These are phyloP conservation scores for Podocnemis expansa DNA, from an alignment of 2,113 vertebrate genomes.

Conservation along the genomic window DNA sequence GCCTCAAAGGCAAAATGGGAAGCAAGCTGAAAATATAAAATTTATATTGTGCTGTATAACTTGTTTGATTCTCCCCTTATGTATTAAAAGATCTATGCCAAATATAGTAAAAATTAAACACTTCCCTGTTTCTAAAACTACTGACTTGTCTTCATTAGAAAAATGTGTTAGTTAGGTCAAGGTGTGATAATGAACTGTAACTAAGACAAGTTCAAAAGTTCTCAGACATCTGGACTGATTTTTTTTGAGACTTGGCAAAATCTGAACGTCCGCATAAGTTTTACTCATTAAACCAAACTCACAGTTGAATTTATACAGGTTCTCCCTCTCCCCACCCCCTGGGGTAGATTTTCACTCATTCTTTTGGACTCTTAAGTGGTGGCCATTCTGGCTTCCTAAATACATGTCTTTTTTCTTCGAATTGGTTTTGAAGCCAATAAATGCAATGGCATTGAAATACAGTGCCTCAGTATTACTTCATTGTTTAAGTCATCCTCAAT, in stretches of 20 bases:
- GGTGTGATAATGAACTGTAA: constrained; percentile 38
- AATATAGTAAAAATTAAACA: constrained; percentile 50
- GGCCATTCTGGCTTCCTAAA: not conserved
- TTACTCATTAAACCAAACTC: not conserved
- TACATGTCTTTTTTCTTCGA: constrained; percentile 4
- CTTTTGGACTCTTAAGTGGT: not conserved
- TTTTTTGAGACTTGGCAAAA: not conserved
- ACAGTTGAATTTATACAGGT: not conserved
- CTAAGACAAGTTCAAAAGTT: constrained; percentile 15
- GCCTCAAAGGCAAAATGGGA: constrained; percentile 60
- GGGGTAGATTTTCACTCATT: not conserved
- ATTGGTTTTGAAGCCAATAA: not conserved
- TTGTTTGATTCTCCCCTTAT: constrained; percentile 57
- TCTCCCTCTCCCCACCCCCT: no score
- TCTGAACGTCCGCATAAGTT: not conserved
- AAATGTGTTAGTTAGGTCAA: constrained; percentile 29
- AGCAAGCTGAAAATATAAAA: constrained; percentile 50
- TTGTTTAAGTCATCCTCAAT: not conserved
- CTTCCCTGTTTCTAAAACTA: constrained; percentile 26
- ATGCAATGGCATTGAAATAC: not conserved
- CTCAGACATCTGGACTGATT: not conserved
- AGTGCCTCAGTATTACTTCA: not conserved
- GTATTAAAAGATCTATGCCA: constrained; percentile 58
- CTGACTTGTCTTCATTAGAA: constrained; percentile 31
- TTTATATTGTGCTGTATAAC: constrained; percentile 63